Evolutionary conservation across 2,113 vertebrate genomes (phyloP).

Genomic region (Natator depressus): DNA sequence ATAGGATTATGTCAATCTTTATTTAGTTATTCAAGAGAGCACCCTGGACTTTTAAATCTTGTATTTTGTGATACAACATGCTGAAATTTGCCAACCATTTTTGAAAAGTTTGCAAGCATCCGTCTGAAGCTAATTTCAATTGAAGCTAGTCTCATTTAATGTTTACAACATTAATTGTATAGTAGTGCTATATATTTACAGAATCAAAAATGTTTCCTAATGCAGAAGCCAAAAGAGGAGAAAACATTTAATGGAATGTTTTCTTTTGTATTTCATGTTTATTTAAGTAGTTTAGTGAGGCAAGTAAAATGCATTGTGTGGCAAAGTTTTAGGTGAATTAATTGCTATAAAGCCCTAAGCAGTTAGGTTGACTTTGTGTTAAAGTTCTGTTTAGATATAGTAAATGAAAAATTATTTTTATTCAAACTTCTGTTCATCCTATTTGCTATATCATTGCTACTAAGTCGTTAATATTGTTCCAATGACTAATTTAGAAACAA

Average conservation of each 20-base stretch:
- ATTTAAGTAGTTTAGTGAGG: background rate
- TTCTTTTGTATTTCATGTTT: background rate
- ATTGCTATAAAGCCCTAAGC: background rate
- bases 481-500: background rate
- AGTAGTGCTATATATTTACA: background rate
- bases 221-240: slow-evolving; percentile 13
- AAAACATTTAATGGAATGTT: slow-evolving; percentile 6
- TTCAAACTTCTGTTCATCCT: background rate
- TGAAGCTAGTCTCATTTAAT: background rate
- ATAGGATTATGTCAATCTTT: background rate
- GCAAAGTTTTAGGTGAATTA: background rate
- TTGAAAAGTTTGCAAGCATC: background rate
- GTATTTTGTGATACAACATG: background rate
- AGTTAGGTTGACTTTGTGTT: background rate
- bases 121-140: background rate
- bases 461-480: background rate
- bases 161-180: slow-evolving; percentile 1
- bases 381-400: slow-evolving; percentile 2
- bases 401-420: background rate
- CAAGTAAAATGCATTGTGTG: background rate
- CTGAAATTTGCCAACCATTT: background rate
- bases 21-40: background rate
- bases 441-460: background rate
- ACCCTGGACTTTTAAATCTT: background rate
- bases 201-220: background rate